Evolutionary conservation across 2,888 invertebrate species (phyloP), one percentile per base, ranked within the genome.

Genomic region (Parnassius glacialis): DNA sequence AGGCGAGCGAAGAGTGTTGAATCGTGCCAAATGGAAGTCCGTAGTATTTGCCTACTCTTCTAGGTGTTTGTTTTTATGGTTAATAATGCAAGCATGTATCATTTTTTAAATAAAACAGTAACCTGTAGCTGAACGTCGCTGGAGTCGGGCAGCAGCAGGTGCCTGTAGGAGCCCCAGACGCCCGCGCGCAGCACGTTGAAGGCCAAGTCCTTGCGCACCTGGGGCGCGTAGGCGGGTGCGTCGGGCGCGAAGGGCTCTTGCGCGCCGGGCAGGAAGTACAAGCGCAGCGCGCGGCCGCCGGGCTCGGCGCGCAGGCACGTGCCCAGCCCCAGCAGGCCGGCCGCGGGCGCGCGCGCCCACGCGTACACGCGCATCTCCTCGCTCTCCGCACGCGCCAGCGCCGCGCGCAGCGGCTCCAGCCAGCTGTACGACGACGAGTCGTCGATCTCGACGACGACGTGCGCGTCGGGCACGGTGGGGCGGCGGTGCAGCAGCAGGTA

Each of bases 241-340:
- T 84, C 86, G 1, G 94, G 79, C 0, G 92, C 87, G 84, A 96
- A 95, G 63, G 93, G 90, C 0, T 92, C 92, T 62, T 92, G 92
- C 48, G 90, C 89, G 70, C 94, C 95, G 10, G 95, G 95, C 68
- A 96, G 92, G 76, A 95, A 95, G 64, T 95, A 92, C 64, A 94
- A 94, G 77, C 97, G 94, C 50, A 97, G 93, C 71, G 94, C 94
- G 63, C 92, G 89, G 20, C 98, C 98, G 68, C 97, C 97, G 9
- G 95, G 93, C 92, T 99, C 99, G 73, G 94, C 94, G 75, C 95
- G 95, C 69, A 99, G 92, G 84, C 99, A 99, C 79, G 97, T 96
- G 75, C 96, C 95, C 80, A 99, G 92, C 53, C 99, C 99, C 62
- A 98, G 92, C 67, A 97, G 92, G 66, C 99, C 99, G 80, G 93